Percentiles rank a stretch among this genome's conserved stretches.
phyloP scores from a whole-genome alignment of 2,797 vertebrate genomes.

The Borostomias antarcticus region DNA sequence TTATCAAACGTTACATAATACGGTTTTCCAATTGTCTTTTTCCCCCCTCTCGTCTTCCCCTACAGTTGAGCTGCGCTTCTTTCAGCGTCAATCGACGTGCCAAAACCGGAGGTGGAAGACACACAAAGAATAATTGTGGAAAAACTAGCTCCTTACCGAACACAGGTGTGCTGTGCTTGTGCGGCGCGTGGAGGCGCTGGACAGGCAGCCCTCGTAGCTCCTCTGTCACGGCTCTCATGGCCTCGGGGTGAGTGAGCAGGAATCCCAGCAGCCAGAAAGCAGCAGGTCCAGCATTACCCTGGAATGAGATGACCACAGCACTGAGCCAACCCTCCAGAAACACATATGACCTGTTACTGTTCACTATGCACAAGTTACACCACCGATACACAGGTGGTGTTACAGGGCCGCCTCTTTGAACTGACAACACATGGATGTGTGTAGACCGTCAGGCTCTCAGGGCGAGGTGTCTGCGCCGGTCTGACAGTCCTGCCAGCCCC shows the following conservation, averaged over 20 bases:
- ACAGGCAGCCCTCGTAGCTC: constrained; percentile 64
- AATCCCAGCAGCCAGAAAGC: constrained; percentile 89
- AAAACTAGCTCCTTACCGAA: constrained; percentile 68
- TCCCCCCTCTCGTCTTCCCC: constrained; percentile 25
- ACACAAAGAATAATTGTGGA: constrained; percentile 30
- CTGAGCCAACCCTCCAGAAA: neutral
- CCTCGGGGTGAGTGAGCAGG: constrained; percentile 84
- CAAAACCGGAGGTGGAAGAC: constrained; percentile 12
- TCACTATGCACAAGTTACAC: neutral
- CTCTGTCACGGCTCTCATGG: constrained; percentile 76
- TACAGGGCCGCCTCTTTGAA: neutral
- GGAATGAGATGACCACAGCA: constrained; percentile 25
- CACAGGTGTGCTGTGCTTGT: constrained; percentile 62
- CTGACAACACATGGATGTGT: constrained; percentile 20
- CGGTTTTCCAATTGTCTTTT: neutral
- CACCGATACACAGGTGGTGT: neutral
- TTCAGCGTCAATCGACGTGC: constrained; percentile 14
- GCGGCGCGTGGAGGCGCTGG: constrained; percentile 44
- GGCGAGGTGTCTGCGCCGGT: constrained; percentile 52
- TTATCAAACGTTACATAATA: constrained; percentile 12
- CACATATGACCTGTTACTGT: neutral
- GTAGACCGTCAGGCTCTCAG: constrained; percentile 32
- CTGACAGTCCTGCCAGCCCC: constrained; percentile 62
- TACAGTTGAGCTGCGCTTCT: constrained; percentile 26
- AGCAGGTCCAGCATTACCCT: constrained; percentile 85